phyloP scores from a whole-genome alignment of 2,888 invertebrate species.

The Oxytorus armatus region DNA sequence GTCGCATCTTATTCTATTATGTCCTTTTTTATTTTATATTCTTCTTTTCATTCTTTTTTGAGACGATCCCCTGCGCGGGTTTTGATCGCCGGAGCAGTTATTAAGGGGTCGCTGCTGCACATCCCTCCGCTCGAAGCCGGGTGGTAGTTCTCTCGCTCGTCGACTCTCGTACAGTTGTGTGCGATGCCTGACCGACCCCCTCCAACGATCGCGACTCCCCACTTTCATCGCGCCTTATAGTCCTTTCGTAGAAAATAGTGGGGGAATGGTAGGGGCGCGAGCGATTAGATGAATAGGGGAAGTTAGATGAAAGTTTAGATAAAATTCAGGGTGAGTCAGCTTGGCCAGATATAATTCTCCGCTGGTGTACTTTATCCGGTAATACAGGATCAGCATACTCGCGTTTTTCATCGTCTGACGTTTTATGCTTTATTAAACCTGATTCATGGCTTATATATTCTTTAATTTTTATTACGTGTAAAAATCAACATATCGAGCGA shows the following conservation, averaged over 20 bases:
- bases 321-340: constrained; percentile 80
- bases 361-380: neutral
- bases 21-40: constrained; percentile 22
- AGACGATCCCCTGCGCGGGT: constrained; percentile 62
- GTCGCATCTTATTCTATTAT: constrained; percentile 61
- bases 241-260: constrained; percentile 81
- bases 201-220: constrained; percentile 72
- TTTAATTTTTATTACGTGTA: neutral
- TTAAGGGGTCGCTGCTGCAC: constrained; percentile 78
- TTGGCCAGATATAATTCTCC: constrained; percentile 60
- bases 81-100: constrained; percentile 76
- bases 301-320: constrained; percentile 84
- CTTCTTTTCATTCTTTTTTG: constrained; percentile 41
- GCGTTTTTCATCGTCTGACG: constrained; percentile 4
- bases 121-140: constrained; percentile 70
- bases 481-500: neutral
- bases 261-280: constrained; percentile 72
- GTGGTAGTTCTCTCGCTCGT: constrained; percentile 66
- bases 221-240: constrained; percentile 74
- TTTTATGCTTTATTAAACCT: neutral
- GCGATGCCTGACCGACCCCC: constrained; percentile 63
- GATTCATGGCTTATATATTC: neutral
- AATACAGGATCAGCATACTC: neutral
- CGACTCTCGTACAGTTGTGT: constrained; percentile 63
- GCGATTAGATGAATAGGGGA: constrained; percentile 83